These are phyloP conservation scores for Volucella inflata DNA, from an alignment of 2,888 invertebrate species.

Conservation along the genomic window DNA sequence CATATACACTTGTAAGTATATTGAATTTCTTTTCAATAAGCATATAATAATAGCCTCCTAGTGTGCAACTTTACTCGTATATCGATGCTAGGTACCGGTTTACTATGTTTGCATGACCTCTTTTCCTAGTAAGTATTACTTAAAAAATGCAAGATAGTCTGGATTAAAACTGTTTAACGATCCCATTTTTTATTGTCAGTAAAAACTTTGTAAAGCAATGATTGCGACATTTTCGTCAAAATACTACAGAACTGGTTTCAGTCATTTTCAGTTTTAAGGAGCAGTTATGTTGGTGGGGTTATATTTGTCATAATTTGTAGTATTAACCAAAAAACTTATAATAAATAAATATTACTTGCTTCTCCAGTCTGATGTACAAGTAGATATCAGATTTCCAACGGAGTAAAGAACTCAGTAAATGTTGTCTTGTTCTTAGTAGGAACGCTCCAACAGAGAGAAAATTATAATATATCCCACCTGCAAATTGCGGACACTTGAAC, in stretches of 20 bases:
- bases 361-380: background rate
- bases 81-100: too few species aligned
- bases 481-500: conserved; percentile 43
- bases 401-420: background rate
- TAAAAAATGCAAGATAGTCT: too few species aligned
- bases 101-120: too few species aligned
- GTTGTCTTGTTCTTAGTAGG: background rate
- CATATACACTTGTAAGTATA: too few species aligned
- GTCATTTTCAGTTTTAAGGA: conserved; percentile 52
- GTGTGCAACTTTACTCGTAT: too few species aligned
- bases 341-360: conserved; percentile 3
- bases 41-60: too few species aligned
- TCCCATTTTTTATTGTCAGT: too few species aligned
- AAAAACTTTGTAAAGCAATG: too few species aligned
- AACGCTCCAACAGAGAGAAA: background rate
- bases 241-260: too few species aligned
- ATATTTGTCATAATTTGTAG: conserved; percentile 49
- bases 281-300: conserved; percentile 44
- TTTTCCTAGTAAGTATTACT: too few species aligned
- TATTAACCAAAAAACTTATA: conserved; percentile 24
- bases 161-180: too few species aligned
- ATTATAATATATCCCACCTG: conserved; percentile 36
- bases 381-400: background rate
- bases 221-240: background rate
- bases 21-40: too few species aligned